Conservation (phyloP, 2,888 invertebrate genomes). For the Clistopyga incitator region DNA sequence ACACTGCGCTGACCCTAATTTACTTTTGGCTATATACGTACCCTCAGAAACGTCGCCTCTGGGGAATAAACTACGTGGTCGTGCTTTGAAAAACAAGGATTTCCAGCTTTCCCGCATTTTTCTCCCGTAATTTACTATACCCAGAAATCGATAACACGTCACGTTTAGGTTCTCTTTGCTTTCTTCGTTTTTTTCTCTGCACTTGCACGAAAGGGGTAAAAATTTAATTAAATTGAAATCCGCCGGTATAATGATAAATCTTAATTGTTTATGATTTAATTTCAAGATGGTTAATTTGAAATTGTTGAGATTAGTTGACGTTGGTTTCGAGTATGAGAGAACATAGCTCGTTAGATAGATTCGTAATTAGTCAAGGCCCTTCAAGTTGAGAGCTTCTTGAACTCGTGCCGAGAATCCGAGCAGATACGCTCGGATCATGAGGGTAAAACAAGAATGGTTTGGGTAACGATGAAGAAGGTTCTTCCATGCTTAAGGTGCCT, state of each 20-base stretch:
- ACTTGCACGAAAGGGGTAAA: too few species aligned
- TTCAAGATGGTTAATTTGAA: too few species aligned
- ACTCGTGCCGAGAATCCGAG: conserved; percentile 25
- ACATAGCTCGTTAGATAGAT: conserved; percentile 2
- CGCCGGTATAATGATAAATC: background rate
- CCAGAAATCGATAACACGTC: background rate
- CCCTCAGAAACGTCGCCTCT: conserved; percentile 30
- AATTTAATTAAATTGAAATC: too few species aligned
- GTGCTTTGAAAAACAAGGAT: background rate
- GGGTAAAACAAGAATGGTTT: conserved; percentile 6
- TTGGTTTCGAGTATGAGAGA: background rate
- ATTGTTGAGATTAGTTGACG: background rate
- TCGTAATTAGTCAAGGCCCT: conserved; percentile 4
- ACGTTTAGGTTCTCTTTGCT: background rate
- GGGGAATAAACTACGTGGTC: background rate
- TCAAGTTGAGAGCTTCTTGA: conserved; percentile 30
- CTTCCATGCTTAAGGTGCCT: background rate
- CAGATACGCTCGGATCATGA: conserved; percentile 39
- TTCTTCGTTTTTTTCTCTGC: too few species aligned
- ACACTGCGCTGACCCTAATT: conserved; percentile 52
- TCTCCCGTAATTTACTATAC: background rate
- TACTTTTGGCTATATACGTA: conserved; percentile 25
- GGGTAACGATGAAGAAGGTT: conserved; percentile 6
- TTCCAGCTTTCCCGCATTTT: conserved; percentile 4
- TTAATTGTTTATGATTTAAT: background rate